These are phyloP conservation scores for Chascanopsetta lugubris DNA, from an alignment of 2,113 vertebrate species.

Conservation along the genomic window DNA sequence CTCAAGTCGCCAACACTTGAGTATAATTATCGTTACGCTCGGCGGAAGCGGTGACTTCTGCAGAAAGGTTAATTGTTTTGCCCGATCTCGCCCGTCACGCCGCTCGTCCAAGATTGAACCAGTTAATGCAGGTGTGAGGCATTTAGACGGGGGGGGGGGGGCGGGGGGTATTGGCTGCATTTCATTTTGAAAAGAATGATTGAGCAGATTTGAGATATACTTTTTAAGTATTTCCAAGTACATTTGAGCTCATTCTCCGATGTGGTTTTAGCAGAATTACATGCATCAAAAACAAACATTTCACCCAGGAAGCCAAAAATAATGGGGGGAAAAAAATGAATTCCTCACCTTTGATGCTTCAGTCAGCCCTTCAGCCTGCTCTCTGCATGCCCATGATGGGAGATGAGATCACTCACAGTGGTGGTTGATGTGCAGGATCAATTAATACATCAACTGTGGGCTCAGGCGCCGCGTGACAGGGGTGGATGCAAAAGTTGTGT, in stretches of 20 bases:
- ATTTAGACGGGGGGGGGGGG: no score
- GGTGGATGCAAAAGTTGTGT: slow-evolving; percentile 4
- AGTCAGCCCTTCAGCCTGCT: neutral
- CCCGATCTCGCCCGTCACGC: slow-evolving; percentile 5
- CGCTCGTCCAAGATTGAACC: slow-evolving; percentile 8
- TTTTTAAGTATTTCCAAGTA: no score
- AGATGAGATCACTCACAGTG: neutral
- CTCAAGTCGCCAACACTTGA: slow-evolving; percentile 10
- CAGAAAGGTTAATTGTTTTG: slow-evolving; percentile 37
- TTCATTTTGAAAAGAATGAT: no score
- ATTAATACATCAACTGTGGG: neutral
- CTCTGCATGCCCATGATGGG: slow-evolving; percentile 18
- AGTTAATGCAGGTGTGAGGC: neutral
- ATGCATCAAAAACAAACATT: no score
- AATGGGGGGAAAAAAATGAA: neutral
- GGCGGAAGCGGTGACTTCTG: slow-evolving; percentile 13
- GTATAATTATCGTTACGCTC: slow-evolving; percentile 23
- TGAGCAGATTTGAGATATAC: no score
- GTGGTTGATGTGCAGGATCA: neutral
- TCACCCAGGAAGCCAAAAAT: no score
- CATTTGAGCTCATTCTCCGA: no score
- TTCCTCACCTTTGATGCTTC: slow-evolving; percentile 51
- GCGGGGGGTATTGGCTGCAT: no score
- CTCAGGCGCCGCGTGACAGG: no score
- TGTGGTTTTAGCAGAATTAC: no score